Base-by-base conservation (phyloP, 2,888 invertebrate genomes). In the Anthoptus insignis region DNA sequence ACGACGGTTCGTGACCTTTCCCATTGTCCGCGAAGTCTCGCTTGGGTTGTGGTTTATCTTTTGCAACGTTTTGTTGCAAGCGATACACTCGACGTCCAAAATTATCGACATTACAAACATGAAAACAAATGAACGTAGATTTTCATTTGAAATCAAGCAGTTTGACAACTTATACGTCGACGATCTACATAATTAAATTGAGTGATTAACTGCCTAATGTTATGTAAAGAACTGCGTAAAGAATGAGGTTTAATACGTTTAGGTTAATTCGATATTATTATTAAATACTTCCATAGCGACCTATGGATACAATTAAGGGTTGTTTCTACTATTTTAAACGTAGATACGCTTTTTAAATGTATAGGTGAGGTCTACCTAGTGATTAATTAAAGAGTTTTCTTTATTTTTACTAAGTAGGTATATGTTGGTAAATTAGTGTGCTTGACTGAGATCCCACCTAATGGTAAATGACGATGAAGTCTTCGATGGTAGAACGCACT, bases 1-100 rank as follows among this genome's bases (percentile, higher is more conserved):
- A 16, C 91, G 83, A 19, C 90, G 87, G 70, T 73, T 84, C 56
- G 78, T 76, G 50, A 91, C 86, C 76, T 89, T 92, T 63, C 89
- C 89, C 91, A 92, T 91, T 69, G 84, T 86, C 39, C 74, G 74
- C 52, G 79, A 77, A 47, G 74, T 74, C 64, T 83, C 78, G 58
- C 72, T 75, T 37, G 86, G 86, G 71, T 86, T 77, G 82, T 91
- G 87, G 63, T 86, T 86, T 68, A 91, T 88, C 83, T 91, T 91
- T 81, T 90, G 89, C 89, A 92, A 91, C 82, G 89, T 87, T 91
- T 91, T 91, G 77, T 90, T 89, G 84, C 91, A 92, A 90, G 89
- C 87, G 81, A 91, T 91, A 84, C 91, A 92, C 88, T 91, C 91
- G 72, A 93, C 87, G 86, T 91, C 88, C 78, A 92, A 87, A 82